These are phyloP conservation scores for Bombus fervidus DNA, from an alignment of 1,140 invertebrate species.

Conservation along the genomic window DNA sequence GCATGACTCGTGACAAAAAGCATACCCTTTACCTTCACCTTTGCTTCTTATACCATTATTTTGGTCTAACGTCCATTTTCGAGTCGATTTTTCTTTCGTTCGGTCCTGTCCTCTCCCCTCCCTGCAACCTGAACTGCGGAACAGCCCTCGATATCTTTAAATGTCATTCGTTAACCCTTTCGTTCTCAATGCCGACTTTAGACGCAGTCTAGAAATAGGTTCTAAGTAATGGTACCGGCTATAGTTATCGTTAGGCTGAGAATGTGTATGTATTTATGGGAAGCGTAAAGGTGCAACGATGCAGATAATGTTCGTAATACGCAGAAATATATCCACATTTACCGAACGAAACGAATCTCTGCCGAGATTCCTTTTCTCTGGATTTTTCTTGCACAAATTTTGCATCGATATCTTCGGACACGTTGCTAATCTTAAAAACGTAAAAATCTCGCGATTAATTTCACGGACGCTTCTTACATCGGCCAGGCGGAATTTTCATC, in stretches of 20 bases:
- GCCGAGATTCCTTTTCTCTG: no score
- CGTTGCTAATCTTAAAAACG: no score
- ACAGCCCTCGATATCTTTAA: not conserved
- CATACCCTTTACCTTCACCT: conserved; percentile 9
- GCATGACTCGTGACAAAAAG: conserved; percentile 4
- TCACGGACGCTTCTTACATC: not conserved
- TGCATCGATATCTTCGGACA: no score
- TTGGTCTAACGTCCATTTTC: not conserved
- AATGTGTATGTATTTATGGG: no score
- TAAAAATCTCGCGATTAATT: not conserved
- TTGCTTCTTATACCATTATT: not conserved
- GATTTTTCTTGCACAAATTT: no score
- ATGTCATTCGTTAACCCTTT: not conserved
- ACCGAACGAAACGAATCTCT: no score
- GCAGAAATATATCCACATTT: no score
- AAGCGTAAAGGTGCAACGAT: no score
- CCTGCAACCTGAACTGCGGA: not conserved
- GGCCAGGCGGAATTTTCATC: conserved; percentile 1
- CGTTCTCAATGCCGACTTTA: not conserved
- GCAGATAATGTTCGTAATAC: no score
- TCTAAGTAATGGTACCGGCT: not conserved
- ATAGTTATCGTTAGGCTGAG: not conserved
- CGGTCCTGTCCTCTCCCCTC: not conserved
- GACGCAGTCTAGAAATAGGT: not conserved
- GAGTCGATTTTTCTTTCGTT: not conserved